Evolutionary conservation across 2,888 invertebrate genomes (phyloP), one percentile per base, ranked within the genome.

Genomic region (Kuschelorhynchus macadamiae): DNA sequence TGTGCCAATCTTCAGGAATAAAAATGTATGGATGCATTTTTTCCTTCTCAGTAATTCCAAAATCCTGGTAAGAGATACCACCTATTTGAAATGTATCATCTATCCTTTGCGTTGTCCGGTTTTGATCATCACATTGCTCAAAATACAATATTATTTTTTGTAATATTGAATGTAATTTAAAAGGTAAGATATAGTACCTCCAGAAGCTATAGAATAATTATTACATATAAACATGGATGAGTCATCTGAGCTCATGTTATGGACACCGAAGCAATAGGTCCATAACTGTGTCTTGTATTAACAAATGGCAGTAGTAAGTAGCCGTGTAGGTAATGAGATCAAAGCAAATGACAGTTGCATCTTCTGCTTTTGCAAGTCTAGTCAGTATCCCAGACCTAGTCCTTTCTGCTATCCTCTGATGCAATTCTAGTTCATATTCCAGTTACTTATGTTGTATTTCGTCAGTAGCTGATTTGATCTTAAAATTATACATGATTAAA

Each of bases 301-400:
- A 33, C 53, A 61, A 30, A 75, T 70, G 52, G 74, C 75, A 18
- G 75, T 74, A 30, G 70, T 70, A 21, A 76, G 30, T 14, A 74
- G 74, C 30, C 76, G 77, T 44, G 76, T 76, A n/a, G 77, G 74
- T 55, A 76, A 25, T 5, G 44, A 77, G 57, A 55, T 76, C 76
- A 70, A 78, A 78, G 46, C 62, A 53, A 30, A 76, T 67, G 11
- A 71, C 73, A 8, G 70, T 33, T 17, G 32, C 60, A 14, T 64
- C 53, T 46, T 36, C 63, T 17, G 20, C 46, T 65, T 65, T 65
- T 63, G 63, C 42, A 16, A 3, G 44, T 44, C 47, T 32, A 67
- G 25, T 39, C 57, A 63, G 25, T 25, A 72, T n/a, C 14, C 66
- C 59, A 42, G 65, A 44, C 57, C 74, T 64, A 14, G 71, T 71